Percentiles rank a stretch among this genome's conserved stretches.
These are phyloP conservation scores for Agrypnia vestita DNA, from an alignment of 1,140 invertebrate genomes.

Conservation along the genomic window DNA sequence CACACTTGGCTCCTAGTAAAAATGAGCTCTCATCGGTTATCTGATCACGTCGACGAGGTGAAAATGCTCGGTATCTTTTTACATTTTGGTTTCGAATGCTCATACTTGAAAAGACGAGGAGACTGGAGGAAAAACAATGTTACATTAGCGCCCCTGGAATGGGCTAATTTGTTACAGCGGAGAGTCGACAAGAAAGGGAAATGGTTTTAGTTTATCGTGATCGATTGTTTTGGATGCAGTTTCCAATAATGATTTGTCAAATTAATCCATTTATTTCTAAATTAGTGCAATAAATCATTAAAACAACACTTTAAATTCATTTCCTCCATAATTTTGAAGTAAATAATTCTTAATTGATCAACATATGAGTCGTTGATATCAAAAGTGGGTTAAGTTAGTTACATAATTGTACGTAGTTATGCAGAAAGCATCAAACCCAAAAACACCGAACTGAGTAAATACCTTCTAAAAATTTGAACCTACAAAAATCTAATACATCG, in stretches of 20 bases:
- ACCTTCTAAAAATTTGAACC: too few species aligned
- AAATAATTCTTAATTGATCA: too few species aligned
- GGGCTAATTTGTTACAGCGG: constrained; percentile 57
- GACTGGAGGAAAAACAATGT: constrained; percentile 59
- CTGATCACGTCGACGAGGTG: too few species aligned
- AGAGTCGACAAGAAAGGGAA: constrained; percentile 29
- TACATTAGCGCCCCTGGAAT: constrained; percentile 57
- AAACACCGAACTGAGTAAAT: too few species aligned
- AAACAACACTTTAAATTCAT: not conserved
- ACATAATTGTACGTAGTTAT: too few species aligned
- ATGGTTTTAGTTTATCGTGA: constrained; percentile 41
- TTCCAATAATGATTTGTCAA: not conserved
- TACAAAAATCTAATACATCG: too few species aligned
- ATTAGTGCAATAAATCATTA: not conserved
- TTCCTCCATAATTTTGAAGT: too few species aligned
- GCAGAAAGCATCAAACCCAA: too few species aligned
- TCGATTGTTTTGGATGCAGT: constrained; percentile 24
- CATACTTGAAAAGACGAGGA: constrained; percentile 37
- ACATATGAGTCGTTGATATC: too few species aligned
- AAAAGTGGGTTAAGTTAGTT: too few species aligned
- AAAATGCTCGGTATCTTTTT: not conserved
- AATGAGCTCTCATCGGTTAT: not conserved
- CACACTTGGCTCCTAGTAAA: not conserved
- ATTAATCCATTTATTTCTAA: not conserved
- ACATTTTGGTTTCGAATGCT: not conserved